A percentile compares a stretch with the other conserved stretches of the same genome.
Conservation (phyloP, 2,113 vertebrate genomes). For the Halichoerus grypus region DNA sequence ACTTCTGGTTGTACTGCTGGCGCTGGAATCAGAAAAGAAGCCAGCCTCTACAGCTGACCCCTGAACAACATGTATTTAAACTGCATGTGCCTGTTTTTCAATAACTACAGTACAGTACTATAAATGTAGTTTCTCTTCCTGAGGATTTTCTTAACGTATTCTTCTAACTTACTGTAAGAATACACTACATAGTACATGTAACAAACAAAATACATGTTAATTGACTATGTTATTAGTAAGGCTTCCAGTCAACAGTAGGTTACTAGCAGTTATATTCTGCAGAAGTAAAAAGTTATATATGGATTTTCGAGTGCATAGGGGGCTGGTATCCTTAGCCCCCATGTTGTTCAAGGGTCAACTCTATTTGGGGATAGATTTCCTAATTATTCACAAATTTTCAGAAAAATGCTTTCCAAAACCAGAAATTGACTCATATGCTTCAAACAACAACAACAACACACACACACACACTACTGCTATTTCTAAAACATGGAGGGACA, state of each 20-base stretch:
- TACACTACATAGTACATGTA: neutral
- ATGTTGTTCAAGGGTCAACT: neutral
- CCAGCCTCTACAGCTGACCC: neutral
- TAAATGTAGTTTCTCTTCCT: neutral
- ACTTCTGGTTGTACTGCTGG: neutral
- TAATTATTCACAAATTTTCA: neutral
- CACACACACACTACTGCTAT: neutral
- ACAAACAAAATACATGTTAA: neutral
- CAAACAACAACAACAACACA: neutral
- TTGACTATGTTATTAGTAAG: neutral
- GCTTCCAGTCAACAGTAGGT: neutral
- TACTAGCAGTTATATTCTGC: neutral
- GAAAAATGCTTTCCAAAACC: neutral
- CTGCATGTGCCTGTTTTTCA: neutral
- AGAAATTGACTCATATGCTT: neutral
- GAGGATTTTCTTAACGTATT: neutral
- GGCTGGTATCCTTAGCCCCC: neutral
- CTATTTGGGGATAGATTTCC: neutral
- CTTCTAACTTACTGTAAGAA: neutral
- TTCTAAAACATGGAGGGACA: neutral
- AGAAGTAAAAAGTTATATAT: neutral
- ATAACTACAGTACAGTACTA: neutral
- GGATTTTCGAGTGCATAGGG: neutral
- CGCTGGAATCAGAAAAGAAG: neutral
- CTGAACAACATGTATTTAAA: neutral